phyloP scores from a whole-genome alignment of 2,888 invertebrate species.

The Tetrapedia diversipes region DNA sequence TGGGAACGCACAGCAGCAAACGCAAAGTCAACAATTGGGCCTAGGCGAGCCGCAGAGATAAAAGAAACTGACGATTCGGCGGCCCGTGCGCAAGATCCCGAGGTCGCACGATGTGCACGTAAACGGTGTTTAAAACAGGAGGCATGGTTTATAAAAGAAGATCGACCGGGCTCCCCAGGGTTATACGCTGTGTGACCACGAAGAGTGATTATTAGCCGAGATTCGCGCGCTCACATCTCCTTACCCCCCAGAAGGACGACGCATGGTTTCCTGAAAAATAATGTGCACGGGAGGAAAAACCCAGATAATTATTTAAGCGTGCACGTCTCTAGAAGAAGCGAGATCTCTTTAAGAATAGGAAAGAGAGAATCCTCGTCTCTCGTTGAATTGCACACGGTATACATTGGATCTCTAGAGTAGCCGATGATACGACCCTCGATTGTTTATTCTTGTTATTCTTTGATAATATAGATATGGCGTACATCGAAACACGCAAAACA shows the following conservation, averaged over 20 bases:
- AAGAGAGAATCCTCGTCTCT: conserved; percentile 22
- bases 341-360: conserved; percentile 14
- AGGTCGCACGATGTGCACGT: conserved; percentile 60
- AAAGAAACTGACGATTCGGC: conserved; percentile 76
- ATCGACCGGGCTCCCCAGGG: conserved; percentile 42
- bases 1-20: conserved; percentile 77
- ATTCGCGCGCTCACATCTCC: conserved; percentile 35
- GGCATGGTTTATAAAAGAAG: conserved; percentile 44
- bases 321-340: conserved; percentile 25
- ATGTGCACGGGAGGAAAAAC: background rate
- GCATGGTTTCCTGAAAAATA: conserved; percentile 14
- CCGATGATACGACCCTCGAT: conserved; percentile 42
- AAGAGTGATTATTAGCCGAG: conserved; percentile 37
- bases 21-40: conserved; percentile 79
- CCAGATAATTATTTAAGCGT: conserved; percentile 30
- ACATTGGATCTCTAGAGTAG: conserved; percentile 42
- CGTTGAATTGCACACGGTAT: conserved; percentile 35
- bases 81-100: conserved; percentile 80
- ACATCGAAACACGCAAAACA: conserved; percentile 11
- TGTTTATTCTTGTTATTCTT: conserved; percentile 46
- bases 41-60: conserved; percentile 83
- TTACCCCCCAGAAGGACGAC: conserved; percentile 32
- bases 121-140: conserved; percentile 49
- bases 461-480: conserved; percentile 23
- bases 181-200: conserved; percentile 27